Conservation (phyloP, 2,797 vertebrate species). For the Tarsius wallacei region DNA sequence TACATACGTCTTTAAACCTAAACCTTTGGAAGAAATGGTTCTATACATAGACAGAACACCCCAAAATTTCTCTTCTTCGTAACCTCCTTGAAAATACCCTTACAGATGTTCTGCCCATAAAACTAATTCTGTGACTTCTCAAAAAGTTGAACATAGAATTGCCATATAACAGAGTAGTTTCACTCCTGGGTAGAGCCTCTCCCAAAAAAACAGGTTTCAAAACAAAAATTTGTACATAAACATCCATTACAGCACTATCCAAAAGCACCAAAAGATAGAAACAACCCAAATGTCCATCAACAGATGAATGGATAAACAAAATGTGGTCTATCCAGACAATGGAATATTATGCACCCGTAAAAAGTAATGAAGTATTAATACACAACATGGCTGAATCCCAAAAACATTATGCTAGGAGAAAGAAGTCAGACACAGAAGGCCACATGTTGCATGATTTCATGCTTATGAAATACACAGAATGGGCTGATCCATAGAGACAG, state of each 20-base stretch:
- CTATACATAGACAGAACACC: neutral
- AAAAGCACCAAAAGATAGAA: neutral
- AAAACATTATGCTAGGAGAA: neutral
- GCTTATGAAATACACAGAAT: neutral
- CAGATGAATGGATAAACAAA: neutral
- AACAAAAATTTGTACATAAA: neutral
- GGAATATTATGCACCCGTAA: neutral
- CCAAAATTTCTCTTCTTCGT: neutral
- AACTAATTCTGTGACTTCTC: neutral
- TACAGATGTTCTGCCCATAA: neutral
- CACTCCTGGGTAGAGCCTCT: neutral
- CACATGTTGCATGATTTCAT: neutral
- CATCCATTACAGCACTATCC: conserved; percentile 2
- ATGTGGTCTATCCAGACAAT: neutral
- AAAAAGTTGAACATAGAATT: conserved; percentile 24
- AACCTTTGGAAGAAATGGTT: neutral
- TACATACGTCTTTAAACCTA: neutral
- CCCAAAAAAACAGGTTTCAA: neutral
- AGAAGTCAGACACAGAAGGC: neutral
- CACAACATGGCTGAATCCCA: neutral
- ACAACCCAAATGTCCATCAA: neutral
- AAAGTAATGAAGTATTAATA: neutral
- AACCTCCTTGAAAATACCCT: neutral
- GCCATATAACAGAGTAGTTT: neutral
- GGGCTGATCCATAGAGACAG: neutral